Evolutionary conservation across 2,888 invertebrate genomes (phyloP).

Genomic region (Invenusta paracnida): DNA sequence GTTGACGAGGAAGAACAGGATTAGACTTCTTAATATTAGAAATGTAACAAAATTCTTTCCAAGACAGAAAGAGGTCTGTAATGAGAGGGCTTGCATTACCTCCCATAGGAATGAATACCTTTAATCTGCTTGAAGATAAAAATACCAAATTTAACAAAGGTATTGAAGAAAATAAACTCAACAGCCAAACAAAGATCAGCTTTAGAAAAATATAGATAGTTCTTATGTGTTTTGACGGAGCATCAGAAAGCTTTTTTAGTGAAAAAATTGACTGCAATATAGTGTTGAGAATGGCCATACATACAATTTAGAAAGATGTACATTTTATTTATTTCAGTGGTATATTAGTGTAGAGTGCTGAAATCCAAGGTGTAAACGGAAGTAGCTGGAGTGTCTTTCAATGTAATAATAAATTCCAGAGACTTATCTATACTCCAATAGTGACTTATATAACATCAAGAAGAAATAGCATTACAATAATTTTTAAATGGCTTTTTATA

Average conservation of each 20-base stretch:
- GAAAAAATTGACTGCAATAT: neutral
- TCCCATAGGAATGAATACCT: neutral
- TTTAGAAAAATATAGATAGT: neutral
- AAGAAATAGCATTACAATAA: neutral
- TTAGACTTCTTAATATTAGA: no score
- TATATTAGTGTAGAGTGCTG: neutral
- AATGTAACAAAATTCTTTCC: neutral
- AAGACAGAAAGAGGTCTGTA: neutral
- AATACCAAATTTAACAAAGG: neutral
- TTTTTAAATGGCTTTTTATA: neutral
- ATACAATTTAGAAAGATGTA: no score
- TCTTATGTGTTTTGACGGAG: neutral
- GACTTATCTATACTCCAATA: neutral
- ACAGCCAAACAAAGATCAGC: neutral
- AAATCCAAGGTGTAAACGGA: neutral
- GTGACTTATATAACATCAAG: neutral
- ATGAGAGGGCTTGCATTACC: no score
- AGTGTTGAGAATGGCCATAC: neutral
- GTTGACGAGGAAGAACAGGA: no score
- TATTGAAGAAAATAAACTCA: neutral
- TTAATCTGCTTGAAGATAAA: neutral
- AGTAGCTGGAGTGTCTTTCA: neutral
- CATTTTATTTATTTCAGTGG: neutral
- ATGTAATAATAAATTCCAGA: neutral
- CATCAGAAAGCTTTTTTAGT: neutral